These are phyloP conservation scores for Sceliomorpha sp. DNA, from an alignment of 2,888 invertebrate genomes.

Conservation along the genomic window DNA sequence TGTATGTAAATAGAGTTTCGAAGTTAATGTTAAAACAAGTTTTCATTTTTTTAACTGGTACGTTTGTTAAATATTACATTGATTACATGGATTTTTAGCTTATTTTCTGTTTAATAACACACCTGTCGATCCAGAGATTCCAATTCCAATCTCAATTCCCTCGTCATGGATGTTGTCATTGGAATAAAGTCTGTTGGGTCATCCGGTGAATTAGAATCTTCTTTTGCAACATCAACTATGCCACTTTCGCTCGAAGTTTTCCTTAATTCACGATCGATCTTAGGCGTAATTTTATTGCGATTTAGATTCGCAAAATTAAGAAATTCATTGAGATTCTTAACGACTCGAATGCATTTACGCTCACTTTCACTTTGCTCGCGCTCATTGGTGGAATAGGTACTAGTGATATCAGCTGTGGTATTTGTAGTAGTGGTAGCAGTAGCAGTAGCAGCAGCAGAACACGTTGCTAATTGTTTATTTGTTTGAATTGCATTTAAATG, in stretches of 20 bases:
- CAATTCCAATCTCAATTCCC: constrained; percentile 89
- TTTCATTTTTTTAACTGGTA: too few relatives aligned
- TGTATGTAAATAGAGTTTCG: too few relatives aligned
- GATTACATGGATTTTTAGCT: too few relatives aligned
- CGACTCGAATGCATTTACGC: constrained; percentile 81
- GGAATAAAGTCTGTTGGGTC: constrained; percentile 90
- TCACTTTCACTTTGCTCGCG: constrained; percentile 64
- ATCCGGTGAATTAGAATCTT: constrained; percentile 84
- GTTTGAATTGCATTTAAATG: too few relatives aligned
- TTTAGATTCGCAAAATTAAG: constrained; percentile 87
- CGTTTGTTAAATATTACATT: too few relatives aligned
- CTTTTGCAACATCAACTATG: constrained; percentile 67
- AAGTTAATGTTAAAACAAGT: too few relatives aligned
- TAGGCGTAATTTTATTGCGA: constrained; percentile 82
- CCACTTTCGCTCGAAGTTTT: constrained; percentile 72
- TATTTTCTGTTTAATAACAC: too few relatives aligned
- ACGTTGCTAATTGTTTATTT: too few relatives aligned
- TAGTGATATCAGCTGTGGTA: too few relatives aligned
- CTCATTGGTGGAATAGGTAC: too few relatives aligned
- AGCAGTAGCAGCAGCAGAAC: too few relatives aligned
- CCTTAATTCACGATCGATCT: constrained; percentile 70
- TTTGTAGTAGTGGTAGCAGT: too few relatives aligned
- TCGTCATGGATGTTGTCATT: constrained; percentile 92
- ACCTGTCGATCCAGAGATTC: constrained; percentile 92
- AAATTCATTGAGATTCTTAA: constrained; percentile 92